A percentile compares a stretch with the other conserved stretches of the same genome.
These are phyloP conservation scores for Percopsis transmontana DNA, from an alignment of 2,113 vertebrate species.

Conservation along the genomic window DNA sequence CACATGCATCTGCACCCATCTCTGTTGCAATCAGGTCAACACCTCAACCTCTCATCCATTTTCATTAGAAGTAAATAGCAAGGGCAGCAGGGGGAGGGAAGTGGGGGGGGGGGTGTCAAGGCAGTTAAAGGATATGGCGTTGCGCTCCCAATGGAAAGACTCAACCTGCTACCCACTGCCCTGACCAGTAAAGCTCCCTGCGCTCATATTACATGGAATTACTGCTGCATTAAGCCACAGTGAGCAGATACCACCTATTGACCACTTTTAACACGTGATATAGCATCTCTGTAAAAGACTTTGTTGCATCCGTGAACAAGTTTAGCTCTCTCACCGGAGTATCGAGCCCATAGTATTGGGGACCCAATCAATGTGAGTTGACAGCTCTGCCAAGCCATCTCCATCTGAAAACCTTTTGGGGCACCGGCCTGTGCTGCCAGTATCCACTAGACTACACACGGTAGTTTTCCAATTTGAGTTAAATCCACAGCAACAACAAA, in stretches of 20 bases:
- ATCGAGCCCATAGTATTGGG: conserved; percentile 26
- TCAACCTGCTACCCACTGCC: conserved; percentile 46
- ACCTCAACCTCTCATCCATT: conserved; percentile 57
- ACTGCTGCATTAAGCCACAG: conserved; percentile 19
- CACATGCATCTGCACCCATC: conserved; percentile 15
- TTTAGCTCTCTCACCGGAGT: conserved; percentile 43
- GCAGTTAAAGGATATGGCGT: conserved; percentile 41
- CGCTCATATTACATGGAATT: conserved; percentile 53
- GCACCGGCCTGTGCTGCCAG: conserved; percentile 38
- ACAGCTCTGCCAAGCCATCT: conserved; percentile 60
- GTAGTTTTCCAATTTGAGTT: conserved; percentile 31
- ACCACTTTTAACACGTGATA: conserved; percentile 33
- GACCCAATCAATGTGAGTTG: conserved; percentile 36
- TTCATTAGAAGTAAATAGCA: conserved; percentile 63
- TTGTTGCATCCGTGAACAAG: conserved; percentile 15
- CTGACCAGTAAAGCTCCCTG: conserved; percentile 48
- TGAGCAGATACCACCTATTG: conserved; percentile 11
- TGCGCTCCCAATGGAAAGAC: conserved; percentile 46
- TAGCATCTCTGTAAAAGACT: background rate
- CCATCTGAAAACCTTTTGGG: conserved; percentile 50
- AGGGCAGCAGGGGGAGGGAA: conserved; percentile 6
- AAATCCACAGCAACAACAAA: conserved; percentile 50
- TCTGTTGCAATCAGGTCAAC: conserved; percentile 54
- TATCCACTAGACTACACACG: conserved; percentile 23
- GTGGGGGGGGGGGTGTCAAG: conserved; percentile 6